A percentile compares a stretch with the other conserved stretches of the same genome.
Conservation (phyloP, 2,888 invertebrate species). For the Chironomus riparius region DNA sequence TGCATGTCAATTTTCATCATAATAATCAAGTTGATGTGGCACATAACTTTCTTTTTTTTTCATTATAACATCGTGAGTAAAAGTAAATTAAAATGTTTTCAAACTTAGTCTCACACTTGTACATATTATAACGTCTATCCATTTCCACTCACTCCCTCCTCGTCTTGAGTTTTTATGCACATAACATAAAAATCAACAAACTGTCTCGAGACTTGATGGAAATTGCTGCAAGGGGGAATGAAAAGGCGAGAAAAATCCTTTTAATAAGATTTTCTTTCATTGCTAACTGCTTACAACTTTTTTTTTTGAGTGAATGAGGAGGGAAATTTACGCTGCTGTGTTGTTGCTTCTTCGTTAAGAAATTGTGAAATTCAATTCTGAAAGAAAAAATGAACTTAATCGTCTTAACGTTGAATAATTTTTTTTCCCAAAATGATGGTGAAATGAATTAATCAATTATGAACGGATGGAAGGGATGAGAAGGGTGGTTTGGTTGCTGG, state of each 20-base stretch:
- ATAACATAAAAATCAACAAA: not conserved
- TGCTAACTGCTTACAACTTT: not conserved
- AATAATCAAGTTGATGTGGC: not conserved
- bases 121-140: no score
- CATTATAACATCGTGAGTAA: not conserved
- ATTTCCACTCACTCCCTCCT: not conserved
- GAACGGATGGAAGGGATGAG: no score
- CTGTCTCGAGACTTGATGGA: not conserved
- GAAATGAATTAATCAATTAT: not conserved
- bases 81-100: slow-evolving; percentile 11
- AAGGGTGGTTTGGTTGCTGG: no score
- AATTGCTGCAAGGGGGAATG: not conserved
- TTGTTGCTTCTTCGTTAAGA: not conserved
- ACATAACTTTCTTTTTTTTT: not conserved
- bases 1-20: slow-evolving; percentile 14
- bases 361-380: not conserved
- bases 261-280: not conserved
- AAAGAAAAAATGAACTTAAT: not conserved
- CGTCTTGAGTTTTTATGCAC: not conserved
- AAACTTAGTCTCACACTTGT: not conserved
- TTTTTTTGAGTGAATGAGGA: not conserved
- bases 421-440: not conserved
- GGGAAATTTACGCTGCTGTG: not conserved
- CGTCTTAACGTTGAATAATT: not conserved
- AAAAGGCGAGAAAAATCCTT: slow-evolving; percentile 1